phyloP scores from a whole-genome alignment of 2,888 invertebrate species.

The Drosophila colorata region DNA sequence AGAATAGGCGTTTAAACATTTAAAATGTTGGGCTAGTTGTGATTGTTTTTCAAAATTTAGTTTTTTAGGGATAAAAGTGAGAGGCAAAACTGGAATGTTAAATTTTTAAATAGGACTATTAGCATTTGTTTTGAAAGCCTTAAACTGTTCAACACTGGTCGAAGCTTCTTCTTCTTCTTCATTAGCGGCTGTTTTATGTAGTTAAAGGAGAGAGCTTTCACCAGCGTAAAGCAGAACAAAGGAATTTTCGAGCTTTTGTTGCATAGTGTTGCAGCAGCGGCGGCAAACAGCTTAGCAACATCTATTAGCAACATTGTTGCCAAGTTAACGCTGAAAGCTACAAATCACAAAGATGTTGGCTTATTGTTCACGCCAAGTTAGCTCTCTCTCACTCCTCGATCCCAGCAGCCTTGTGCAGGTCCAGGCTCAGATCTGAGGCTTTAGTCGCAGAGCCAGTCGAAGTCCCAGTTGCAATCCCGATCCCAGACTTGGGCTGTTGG shows the following conservation, averaged over 20 bases:
- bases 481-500: slow-evolving; percentile 27
- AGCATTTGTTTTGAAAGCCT: too few species aligned
- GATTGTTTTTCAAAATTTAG: background rate
- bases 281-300: slow-evolving; percentile 50
- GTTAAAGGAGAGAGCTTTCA: slow-evolving; percentile 25
- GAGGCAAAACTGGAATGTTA: too few species aligned
- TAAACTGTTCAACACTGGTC: background rate
- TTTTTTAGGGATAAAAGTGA: too few species aligned
- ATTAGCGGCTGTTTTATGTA: background rate
- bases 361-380: slow-evolving; percentile 69
- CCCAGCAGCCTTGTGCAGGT: slow-evolving; percentile 30
- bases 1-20: slow-evolving; percentile 1
- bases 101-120: too few species aligned
- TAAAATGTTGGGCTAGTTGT: too few species aligned
- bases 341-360: slow-evolving; percentile 73
- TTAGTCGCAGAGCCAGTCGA: background rate
- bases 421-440: slow-evolving; percentile 7
- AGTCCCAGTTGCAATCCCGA: slow-evolving; percentile 8
- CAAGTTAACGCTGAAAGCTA: slow-evolving; percentile 67
- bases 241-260: slow-evolving; percentile 41
- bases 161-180: background rate
- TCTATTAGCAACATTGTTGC: slow-evolving; percentile 80
- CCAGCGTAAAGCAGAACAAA: slow-evolving; percentile 12
- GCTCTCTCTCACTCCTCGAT: slow-evolving; percentile 24
- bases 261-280: slow-evolving; percentile 16